Conservation (phyloP, 2,888 invertebrate genomes). For the Operophtera brumata region DNA sequence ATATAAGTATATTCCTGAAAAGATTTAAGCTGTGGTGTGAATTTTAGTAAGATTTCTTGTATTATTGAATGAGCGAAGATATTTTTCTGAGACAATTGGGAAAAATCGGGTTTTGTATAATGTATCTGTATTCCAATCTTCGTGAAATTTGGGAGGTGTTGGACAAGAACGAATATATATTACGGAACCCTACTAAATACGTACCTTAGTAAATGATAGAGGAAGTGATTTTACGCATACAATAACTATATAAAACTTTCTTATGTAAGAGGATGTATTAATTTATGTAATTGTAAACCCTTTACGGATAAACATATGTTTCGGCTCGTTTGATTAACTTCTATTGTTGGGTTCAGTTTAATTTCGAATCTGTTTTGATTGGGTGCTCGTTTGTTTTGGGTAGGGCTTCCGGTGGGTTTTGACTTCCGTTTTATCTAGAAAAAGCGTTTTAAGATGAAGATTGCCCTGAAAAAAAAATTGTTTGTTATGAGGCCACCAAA, state of each 20-base stretch:
- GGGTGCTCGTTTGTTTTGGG: conserved; percentile 51
- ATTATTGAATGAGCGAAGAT: too few species aligned
- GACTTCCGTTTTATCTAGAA: conserved; percentile 46
- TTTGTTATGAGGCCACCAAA: too few species aligned
- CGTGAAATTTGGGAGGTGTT: too few species aligned
- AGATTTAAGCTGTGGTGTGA: too few species aligned
- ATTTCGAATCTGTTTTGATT: conserved; percentile 77
- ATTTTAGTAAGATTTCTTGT: too few species aligned
- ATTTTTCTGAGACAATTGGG: too few species aligned
- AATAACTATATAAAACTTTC: conserved; percentile 63
- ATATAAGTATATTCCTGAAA: too few species aligned
- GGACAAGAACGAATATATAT: too few species aligned
- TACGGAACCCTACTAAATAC: conserved; percentile 35
- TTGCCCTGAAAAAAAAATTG: conserved; percentile 1
- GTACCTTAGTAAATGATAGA: conserved; percentile 54
- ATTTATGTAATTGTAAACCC: conserved; percentile 78
- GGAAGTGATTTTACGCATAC: conserved; percentile 77
- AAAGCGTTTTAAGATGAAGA: conserved; percentile 27
- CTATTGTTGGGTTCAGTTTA: conserved; percentile 63
- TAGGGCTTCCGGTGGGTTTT: conserved; percentile 56
- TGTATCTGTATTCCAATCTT: too few species aligned
- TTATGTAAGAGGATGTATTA: conserved; percentile 72
- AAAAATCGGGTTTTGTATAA: too few species aligned
- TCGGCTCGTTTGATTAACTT: conserved; percentile 61
- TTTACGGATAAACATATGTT: conserved; percentile 67